Evolutionary conservation across 2,888 invertebrate genomes (phyloP), one percentile per base, ranked within the genome.

Genomic region (Noctua janthe): DNA sequence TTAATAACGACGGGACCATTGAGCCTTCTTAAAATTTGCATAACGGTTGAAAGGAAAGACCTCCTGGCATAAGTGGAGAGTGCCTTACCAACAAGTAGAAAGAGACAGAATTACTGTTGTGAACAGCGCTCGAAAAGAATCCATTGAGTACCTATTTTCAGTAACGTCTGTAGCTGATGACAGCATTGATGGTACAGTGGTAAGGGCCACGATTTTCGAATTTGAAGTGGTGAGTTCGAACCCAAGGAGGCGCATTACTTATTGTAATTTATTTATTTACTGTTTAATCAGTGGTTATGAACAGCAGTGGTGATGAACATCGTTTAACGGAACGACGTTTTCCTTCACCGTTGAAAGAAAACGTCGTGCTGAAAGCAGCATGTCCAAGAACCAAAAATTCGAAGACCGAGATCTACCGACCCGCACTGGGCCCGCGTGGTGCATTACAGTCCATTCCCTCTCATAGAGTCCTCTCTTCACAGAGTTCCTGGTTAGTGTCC

Each of bases 11-110:
- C 15, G 35, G 13, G 35, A 71, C 35, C 69, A 81, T 86, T 43
- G 13, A 74, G 59, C 29, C 69, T 76, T 71, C 77, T 84, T 62
- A 66, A 76, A 76, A 86, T 86, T 86, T 17, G 62, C 87, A 87
- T 86, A 86, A 76, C 69, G 71, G 23, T 76, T 84, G 67, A 81
- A 76, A 15, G 4, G 51, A 23, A 3, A 80, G 87, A 86, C 87
- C 85, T 81, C 85, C 85, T 81, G 23, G 81, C 59, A 20, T 81
- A 47, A 71, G 66, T 66, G 49, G 56, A 56, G 15, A 83, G 17
- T 54, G 15, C 0, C 15, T 6, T 0, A 3, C n/a, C 74, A 76
- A 11, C 0, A 1, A 7, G 17, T 1, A 82, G n/a, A 62, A 69
- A 35, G 0, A 1, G 7, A 4, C 54, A 75, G 82, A 72, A 84